Conservation (phyloP, 2,113 vertebrate genomes). For the Azemiops feae region DNA sequence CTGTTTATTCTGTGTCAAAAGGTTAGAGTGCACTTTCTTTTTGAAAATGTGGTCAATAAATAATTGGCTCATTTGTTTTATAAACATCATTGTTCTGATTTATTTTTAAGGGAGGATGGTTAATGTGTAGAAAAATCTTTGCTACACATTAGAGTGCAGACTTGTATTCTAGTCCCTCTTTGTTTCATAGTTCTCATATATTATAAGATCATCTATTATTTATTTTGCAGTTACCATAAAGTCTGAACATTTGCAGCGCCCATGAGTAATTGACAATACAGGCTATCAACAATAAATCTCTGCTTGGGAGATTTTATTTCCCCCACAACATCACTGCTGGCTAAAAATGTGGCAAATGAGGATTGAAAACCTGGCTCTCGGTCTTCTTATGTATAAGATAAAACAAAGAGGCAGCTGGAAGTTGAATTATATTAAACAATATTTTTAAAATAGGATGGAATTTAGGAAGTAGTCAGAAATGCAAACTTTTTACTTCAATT, state of each 20-base stretch:
- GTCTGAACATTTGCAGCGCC: constrained; percentile 45
- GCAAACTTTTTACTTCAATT: not conserved
- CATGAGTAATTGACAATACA: constrained; percentile 46
- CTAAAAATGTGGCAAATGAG: constrained; percentile 15
- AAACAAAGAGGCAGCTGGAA: constrained; percentile 4
- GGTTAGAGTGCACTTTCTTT: constrained; percentile 29
- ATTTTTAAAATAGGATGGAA: constrained; percentile 3
- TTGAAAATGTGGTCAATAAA: constrained; percentile 36
- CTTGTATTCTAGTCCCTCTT: constrained; percentile 38
- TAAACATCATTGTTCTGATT: constrained; percentile 42
- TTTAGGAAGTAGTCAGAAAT: not conserved
- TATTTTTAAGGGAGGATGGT: constrained; percentile 37
- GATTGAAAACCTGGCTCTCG: constrained; percentile 18
- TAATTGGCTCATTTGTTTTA: constrained; percentile 31
- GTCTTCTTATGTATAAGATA: constrained; percentile 35
- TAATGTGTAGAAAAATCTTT: constrained; percentile 44
- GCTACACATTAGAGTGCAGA: constrained; percentile 45
- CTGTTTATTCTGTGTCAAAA: constrained; percentile 29
- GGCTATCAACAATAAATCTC: constrained; percentile 45
- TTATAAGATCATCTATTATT: constrained; percentile 45
- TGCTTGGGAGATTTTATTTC: not conserved
- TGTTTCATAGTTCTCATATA: constrained; percentile 29
- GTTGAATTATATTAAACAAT: constrained; percentile 9
- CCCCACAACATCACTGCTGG: not conserved
- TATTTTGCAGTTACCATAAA: constrained; percentile 28